A percentile compares a stretch with the other conserved stretches of the same genome.
phyloP scores from a whole-genome alignment of 2,113 vertebrate genomes.

The Hepsetus odoe region DNA sequence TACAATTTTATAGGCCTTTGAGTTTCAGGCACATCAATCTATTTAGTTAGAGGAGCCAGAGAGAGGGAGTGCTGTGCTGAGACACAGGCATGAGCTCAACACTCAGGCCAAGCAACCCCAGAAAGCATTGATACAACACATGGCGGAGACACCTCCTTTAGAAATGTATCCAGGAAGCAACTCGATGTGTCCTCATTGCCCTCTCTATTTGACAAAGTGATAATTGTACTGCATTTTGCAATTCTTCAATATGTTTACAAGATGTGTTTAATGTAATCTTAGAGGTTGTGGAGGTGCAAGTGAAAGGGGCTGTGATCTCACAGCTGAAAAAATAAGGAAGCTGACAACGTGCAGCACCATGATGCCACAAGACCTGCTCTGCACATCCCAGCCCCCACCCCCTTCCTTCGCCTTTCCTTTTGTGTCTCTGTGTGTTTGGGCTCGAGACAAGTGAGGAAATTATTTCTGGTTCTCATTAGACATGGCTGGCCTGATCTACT shows the following conservation, averaged over 20 bases:
- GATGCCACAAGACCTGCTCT: slow-evolving; percentile 59
- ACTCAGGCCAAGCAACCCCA: neutral
- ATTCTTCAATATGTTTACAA: neutral
- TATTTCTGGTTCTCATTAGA: slow-evolving; percentile 72
- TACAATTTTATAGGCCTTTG: slow-evolving; percentile 54
- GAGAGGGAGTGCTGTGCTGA: too few species aligned
- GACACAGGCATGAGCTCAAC: neutral
- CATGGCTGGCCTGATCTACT: slow-evolving; percentile 58
- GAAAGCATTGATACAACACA: slow-evolving; percentile 9
- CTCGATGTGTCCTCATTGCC: neutral
- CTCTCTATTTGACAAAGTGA: neutral
- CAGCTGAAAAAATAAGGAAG: slow-evolving; percentile 72
- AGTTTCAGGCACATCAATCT: slow-evolving; percentile 56
- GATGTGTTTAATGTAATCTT: slow-evolving; percentile 28
- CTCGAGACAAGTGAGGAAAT: slow-evolving; percentile 63
- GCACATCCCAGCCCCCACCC: slow-evolving; percentile 38
- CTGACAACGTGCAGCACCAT: slow-evolving; percentile 55
- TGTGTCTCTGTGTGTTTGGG: slow-evolving; percentile 54
- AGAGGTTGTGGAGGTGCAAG: neutral
- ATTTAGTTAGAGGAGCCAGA: slow-evolving; percentile 22
- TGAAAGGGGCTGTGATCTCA: slow-evolving; percentile 40
- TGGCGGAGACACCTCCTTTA: neutral
- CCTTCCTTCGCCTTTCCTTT: slow-evolving; percentile 37
- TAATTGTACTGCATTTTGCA: neutral
- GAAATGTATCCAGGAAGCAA: slow-evolving; percentile 1